Evolutionary conservation across 2,888 invertebrate species (phyloP).

Genomic region (Euplagia quadripunctaria): DNA sequence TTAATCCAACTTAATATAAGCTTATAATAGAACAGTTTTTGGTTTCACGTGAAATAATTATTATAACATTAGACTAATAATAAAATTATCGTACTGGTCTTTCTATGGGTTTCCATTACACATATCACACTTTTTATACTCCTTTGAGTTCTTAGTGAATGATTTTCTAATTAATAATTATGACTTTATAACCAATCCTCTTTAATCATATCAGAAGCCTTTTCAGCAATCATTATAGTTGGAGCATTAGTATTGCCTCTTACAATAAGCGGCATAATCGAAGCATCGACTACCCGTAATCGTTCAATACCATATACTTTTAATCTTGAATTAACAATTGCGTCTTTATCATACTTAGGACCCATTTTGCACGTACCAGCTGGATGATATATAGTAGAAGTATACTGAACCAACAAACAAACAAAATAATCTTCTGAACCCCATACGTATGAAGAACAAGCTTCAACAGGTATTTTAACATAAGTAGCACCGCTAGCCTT

Average conservation of each 20-base stretch:
- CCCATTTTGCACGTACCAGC: conserved; percentile 92
- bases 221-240: conserved; percentile 95
- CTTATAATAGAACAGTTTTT: conserved; percentile 34
- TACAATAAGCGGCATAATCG: conserved; percentile 89
- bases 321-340: conserved; percentile 90
- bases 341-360: conserved; percentile 86
- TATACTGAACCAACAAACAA: conserved; percentile 89
- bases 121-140: neutral
- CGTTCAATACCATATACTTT: conserved; percentile 88
- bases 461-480: conserved; percentile 87
- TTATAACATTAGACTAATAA: neutral
- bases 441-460: conserved; percentile 86
- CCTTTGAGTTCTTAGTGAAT: no score
- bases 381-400: conserved; percentile 91
- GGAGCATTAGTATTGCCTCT: conserved; percentile 94
- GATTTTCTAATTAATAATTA: neutral
- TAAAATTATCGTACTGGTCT: conserved; percentile 1
- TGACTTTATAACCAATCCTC: conserved; percentile 75
- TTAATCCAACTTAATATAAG: neutral
- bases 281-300: conserved; percentile 90
- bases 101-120: neutral
- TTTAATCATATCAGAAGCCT: conserved; percentile 93
- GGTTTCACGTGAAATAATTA: conserved; percentile 28
- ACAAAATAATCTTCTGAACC: conserved; percentile 90
- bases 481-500: conserved; percentile 85